Percentiles rank a stretch among this genome's conserved stretches.
Conservation (phyloP, 2,797 vertebrate genomes). For the Pagetopsis macropterus region DNA sequence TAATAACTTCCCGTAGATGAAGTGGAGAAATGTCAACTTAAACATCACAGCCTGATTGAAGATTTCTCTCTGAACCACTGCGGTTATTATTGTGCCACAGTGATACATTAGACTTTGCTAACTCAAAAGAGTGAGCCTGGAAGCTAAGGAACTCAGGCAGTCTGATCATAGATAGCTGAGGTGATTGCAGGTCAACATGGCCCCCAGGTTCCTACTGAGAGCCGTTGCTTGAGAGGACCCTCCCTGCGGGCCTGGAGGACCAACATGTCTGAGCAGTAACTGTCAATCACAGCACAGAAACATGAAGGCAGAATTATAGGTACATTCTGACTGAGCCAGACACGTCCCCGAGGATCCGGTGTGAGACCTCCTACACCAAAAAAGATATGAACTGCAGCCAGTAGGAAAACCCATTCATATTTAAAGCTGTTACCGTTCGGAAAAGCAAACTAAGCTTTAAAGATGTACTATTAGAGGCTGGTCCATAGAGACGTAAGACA, state of each 20-base stretch:
- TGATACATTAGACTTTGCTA: neutral
- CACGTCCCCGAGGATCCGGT: constrained; percentile 54
- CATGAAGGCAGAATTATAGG: constrained; percentile 66
- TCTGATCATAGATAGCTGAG: constrained; percentile 5
- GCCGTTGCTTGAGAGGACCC: constrained; percentile 30
- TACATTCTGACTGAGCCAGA: constrained; percentile 60
- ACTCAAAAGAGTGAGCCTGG: constrained; percentile 10
- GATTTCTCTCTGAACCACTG: neutral
- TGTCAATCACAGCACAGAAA: constrained; percentile 65
- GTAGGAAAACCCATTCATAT: constrained; percentile 34
- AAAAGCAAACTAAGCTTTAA: constrained; percentile 7
- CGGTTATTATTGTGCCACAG: neutral
- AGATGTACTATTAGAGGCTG: constrained; percentile 1
- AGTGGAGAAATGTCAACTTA: neutral
- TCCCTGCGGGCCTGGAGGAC: constrained; percentile 29
- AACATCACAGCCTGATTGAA: neutral
- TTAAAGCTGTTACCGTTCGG: constrained; percentile 22
- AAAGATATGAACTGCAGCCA: constrained; percentile 36
- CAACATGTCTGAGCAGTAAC: constrained; percentile 50
- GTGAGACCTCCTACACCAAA: constrained; percentile 39
- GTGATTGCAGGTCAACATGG: constrained; percentile 32
- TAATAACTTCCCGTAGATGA: neutral
- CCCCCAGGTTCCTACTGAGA: constrained; percentile 34
- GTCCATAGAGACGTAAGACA: neutral
- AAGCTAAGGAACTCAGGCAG: constrained; percentile 5